Percentiles rank a stretch among this genome's conserved stretches.
These are phyloP conservation scores for Aricia artaxerxes DNA, from an alignment of 2,888 invertebrate species.

Conservation along the genomic window DNA sequence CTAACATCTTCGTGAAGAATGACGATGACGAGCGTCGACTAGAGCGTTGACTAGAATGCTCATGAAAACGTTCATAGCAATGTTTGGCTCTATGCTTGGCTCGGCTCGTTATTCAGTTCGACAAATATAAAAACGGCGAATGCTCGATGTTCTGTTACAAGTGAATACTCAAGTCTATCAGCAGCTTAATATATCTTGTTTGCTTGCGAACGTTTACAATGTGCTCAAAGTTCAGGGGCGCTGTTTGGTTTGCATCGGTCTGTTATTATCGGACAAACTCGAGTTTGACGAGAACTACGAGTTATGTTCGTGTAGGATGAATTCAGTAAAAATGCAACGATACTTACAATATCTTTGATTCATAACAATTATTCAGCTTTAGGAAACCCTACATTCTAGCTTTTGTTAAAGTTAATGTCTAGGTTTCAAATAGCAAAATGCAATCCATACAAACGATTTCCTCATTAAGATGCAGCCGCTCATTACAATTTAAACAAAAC, in stretches of 20 bases:
- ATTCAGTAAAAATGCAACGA: not conserved
- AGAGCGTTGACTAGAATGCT: not conserved
- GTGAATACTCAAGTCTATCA: conserved; percentile 21
- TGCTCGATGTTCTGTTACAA: conserved; percentile 19
- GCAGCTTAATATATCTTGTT: conserved; percentile 6
- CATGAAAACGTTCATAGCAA: conserved; percentile 29
- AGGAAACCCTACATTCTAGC: not conserved
- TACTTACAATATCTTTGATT: not conserved
- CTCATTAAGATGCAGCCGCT: not conserved
- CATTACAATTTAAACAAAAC: not conserved
- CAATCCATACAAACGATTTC: not conserved
- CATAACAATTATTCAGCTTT: not conserved
- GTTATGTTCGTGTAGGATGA: not conserved
- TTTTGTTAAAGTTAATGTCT: not conserved
- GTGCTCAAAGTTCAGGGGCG: not conserved
- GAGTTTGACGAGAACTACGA: not conserved
- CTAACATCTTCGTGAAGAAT: conserved; percentile 28
- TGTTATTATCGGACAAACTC: not conserved
- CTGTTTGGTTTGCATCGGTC: conserved; percentile 1
- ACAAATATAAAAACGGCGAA: conserved; percentile 21
- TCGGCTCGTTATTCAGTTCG: conserved; percentile 20
- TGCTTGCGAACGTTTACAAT: conserved; percentile 9
- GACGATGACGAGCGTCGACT: conserved; percentile 24
- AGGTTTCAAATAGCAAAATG: not conserved
- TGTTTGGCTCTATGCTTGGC: conserved; percentile 29